Evolutionary conservation across 2,888 invertebrate species (phyloP), one percentile per base, ranked within the genome.

Genomic region (Pharmacophagus antenor): DNA sequence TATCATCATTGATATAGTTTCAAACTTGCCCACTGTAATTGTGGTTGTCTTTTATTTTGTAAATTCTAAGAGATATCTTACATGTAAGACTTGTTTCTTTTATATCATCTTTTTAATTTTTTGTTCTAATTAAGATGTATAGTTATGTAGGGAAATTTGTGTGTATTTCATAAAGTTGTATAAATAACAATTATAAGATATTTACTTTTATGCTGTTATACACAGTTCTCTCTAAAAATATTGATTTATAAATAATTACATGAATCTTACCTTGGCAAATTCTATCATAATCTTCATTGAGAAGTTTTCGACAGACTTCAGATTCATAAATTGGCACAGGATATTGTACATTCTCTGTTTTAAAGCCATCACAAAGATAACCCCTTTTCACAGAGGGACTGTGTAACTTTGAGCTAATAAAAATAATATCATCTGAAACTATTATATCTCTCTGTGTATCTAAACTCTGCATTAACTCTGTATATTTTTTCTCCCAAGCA

Each of bases 401-500:
- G 66, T 92, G 92, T 37, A 93, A 71, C 62, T 93, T 91, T 2
- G 93, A 91, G 77, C 93, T 92, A 61, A 93, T 84, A 15, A 92
- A 91, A 37, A 93, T 84, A 21, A 93, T 92, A 60, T 93, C 93
- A 74, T 92, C 90, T 46, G 90, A 83, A 46, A 88, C 80, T 56
- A 80, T 82, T 37, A 85, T 81, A 68, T 91, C 91, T 62, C 88
- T 86, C 60, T 88, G 86, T 54, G 88, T 82, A 52, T 90, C 85
- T 47, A 91, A 72, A 54, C 93, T 92, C 50, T 92, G 92, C 88
- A 95, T 95, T 0, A 96, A 80, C n/a, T 92, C 85, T 60, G 94
- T 94, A 73, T 96, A 96, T 67, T 94, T 94, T 53, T 93, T 92
- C 74, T 97, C 97, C 97, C 97, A 97, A 22, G 93, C 93, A 0